Percentiles rank a stretch among this genome's conserved stretches.
phyloP scores from a whole-genome alignment of 1,140 invertebrate species.

The Papilio dardanus region DNA sequence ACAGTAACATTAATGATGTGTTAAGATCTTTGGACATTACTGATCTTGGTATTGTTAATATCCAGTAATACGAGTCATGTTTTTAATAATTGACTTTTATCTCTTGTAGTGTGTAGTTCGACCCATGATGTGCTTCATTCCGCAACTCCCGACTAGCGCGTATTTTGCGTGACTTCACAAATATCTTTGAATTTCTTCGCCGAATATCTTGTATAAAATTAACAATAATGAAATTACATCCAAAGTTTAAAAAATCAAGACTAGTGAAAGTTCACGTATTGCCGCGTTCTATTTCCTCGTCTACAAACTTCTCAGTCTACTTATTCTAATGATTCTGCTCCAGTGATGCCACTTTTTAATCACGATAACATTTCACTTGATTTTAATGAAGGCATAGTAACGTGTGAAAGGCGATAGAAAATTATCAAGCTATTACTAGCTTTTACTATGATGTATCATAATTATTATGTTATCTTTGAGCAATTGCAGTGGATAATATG shows the following conservation, averaged over 20 bases:
- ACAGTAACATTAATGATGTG: neutral
- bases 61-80: no score
- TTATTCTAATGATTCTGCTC: conserved; percentile 73
- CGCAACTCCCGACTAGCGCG: no score
- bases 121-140: no score
- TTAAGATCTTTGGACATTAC: no score
- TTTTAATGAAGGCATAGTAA: conserved; percentile 57
- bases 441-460: neutral
- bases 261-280: conserved; percentile 65
- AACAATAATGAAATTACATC: neutral
- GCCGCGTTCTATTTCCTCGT: conserved; percentile 64
- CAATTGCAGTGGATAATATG: neutral
- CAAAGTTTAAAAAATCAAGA: neutral
- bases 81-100: no score
- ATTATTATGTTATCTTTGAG: conserved; percentile 2
- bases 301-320: conserved; percentile 72
- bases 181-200: no score
- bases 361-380: conserved; percentile 73
- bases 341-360: conserved; percentile 65
- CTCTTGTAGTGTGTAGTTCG: no score
- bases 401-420: conserved; percentile 60
- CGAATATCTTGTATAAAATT: neutral
- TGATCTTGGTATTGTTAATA: no score
- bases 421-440: conserved; percentile 4
- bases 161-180: no score